Evolutionary conservation across 2,888 invertebrate genomes (phyloP).

Genomic region (Gryllus longicercus): DNA sequence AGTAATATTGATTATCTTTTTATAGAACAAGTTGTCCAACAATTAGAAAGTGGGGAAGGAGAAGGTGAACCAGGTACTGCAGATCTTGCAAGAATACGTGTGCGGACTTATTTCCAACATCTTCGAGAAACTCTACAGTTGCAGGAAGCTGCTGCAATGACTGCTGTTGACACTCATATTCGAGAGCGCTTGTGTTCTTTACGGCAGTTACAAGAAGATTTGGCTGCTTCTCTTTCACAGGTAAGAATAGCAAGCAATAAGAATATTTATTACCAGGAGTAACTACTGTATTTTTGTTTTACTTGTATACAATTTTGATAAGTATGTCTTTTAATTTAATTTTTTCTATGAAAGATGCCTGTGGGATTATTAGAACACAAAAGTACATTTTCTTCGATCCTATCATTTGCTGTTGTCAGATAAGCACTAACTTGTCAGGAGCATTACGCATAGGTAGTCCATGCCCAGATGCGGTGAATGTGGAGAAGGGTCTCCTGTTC

Average conservation of each 20-base stretch:
- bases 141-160: conserved; percentile 54
- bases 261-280: too few relatives aligned
- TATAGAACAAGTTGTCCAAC: conserved; percentile 48
- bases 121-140: conserved; percentile 51
- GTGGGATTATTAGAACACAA: too few relatives aligned
- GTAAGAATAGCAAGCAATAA: conserved; percentile 38
- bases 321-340: too few relatives aligned
- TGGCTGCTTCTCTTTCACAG: conserved; percentile 52
- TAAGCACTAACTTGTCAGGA: too few relatives aligned
- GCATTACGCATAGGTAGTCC: too few relatives aligned
- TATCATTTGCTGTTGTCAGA: too few relatives aligned
- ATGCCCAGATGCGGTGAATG: too few relatives aligned
- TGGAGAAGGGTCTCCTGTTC: too few relatives aligned
- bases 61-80: conserved; percentile 46
- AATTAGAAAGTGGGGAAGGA: conserved; percentile 43
- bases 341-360: too few relatives aligned
- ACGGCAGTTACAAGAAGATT: conserved; percentile 54
- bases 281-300: too few relatives aligned
- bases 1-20: neutral
- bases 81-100: conserved; percentile 48
- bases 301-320: too few relatives aligned
- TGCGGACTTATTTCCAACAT: conserved; percentile 53
- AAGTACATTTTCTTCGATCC: too few relatives aligned
- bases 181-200: conserved; percentile 53
- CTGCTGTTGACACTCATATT: conserved; percentile 55